Percentiles rank a stretch among this genome's conserved stretches.
Conservation (phyloP, 2,113 vertebrate species). For the Equus quagga region DNA sequence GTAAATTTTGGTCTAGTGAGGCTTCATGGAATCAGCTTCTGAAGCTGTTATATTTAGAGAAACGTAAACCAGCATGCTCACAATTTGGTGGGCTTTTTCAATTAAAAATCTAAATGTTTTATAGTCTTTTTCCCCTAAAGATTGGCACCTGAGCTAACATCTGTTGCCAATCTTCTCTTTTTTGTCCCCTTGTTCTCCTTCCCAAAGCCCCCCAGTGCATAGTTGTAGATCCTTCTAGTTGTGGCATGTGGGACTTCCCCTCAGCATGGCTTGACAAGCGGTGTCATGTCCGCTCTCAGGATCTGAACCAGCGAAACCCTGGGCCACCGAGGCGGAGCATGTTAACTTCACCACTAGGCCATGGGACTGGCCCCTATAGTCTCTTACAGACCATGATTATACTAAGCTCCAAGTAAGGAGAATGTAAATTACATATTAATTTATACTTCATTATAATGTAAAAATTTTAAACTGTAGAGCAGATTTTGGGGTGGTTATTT, state of each 20-base stretch:
- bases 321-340: too few relatives aligned
- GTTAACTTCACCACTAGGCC: too few relatives aligned
- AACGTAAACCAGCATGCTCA: neutral
- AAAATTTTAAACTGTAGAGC: constrained; percentile 37
- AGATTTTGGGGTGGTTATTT: constrained; percentile 36
- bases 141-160: too few relatives aligned
- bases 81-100: constrained; percentile 44
- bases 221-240: too few relatives aligned
- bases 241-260: too few relatives aligned
- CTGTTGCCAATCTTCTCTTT: too few relatives aligned
- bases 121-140: neutral
- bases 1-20: constrained; percentile 43
- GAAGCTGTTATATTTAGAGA: constrained; percentile 36
- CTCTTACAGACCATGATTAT: constrained; percentile 30
- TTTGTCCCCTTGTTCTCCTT: too few relatives aligned
- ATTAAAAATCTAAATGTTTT: constrained; percentile 58
- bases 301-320: too few relatives aligned
- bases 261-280: too few relatives aligned
- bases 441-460: constrained; percentile 9
- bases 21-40: constrained; percentile 29
- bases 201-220: too few relatives aligned
- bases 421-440: constrained; percentile 55
- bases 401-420: constrained; percentile 10
- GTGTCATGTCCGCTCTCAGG: too few relatives aligned
- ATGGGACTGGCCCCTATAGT: too few relatives aligned